Evolutionary conservation across 2,113 vertebrate species (phyloP).

Genomic region (Ochotona princeps): DNA sequence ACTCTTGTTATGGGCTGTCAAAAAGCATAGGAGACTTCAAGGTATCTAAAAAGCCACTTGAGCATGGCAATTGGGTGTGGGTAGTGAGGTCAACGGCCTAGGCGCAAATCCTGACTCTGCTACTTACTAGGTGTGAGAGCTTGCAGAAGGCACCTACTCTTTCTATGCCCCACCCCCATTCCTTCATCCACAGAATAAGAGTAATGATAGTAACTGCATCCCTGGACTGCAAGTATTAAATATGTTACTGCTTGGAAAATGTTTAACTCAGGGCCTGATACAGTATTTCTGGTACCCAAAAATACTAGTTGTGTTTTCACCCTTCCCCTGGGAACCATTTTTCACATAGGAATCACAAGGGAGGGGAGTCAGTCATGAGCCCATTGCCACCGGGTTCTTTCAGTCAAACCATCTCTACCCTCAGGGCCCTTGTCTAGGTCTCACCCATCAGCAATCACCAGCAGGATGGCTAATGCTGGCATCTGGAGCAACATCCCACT

Average conservation of each 20-base stretch:
- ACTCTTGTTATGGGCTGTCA: neutral
- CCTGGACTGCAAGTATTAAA: neutral
- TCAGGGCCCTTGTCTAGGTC: neutral
- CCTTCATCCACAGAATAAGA: neutral
- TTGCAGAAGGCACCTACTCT: neutral
- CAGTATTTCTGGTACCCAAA: neutral
- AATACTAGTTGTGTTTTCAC: neutral
- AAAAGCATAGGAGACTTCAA: neutral
- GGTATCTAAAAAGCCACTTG: neutral
- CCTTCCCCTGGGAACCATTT: neutral
- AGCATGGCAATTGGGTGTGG: neutral
- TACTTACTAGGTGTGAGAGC: neutral
- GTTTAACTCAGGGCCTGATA: neutral
- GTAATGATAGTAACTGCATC: neutral
- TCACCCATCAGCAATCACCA: neutral
- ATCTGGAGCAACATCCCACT: neutral
- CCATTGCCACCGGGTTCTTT: neutral
- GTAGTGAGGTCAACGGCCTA: neutral
- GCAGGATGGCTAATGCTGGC: neutral
- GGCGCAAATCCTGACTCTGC: neutral
- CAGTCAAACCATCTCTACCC: neutral
- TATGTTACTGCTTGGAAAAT: neutral
- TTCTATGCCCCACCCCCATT: neutral
- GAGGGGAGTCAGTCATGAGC: neutral
- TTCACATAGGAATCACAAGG: neutral